Evolutionary conservation across 2,888 invertebrate species (phyloP).

Genomic region (Cheilosia grossa): DNA sequence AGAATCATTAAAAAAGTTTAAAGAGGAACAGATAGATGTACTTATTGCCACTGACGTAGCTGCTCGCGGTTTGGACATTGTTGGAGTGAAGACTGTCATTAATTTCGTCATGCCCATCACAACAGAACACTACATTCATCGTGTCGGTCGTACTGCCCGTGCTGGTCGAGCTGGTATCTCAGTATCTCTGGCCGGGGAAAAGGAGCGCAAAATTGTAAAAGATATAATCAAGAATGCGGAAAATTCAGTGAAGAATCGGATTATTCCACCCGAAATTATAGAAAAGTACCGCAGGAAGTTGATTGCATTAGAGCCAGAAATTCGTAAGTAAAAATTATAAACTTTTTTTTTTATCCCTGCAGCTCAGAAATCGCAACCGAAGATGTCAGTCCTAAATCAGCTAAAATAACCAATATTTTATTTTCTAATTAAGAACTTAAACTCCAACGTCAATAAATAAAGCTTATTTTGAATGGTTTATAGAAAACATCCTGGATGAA

Average conservation of each 20-base stretch:
- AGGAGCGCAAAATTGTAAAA: constrained; percentile 95
- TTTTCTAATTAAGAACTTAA: too few species aligned
- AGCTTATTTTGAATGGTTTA: constrained; percentile 25
- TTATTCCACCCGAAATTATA: constrained; percentile 94
- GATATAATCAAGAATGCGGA: constrained; percentile 94
- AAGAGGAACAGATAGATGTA: constrained; percentile 92
- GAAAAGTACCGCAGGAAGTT: constrained; percentile 92
- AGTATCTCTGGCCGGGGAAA: constrained; percentile 97
- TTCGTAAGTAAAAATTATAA: constrained; percentile 84
- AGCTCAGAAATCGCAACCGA: too few species aligned
- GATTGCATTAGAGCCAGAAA: constrained; percentile 89
- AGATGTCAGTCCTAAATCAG: too few species aligned
- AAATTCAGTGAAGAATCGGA: constrained; percentile 93
- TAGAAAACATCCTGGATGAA: constrained; percentile 90
- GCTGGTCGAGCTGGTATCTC: constrained; percentile 97
- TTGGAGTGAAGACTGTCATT: constrained; percentile 98
- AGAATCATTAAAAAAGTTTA: constrained; percentile 94
- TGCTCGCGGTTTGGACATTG: constrained; percentile 95
- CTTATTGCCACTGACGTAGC: constrained; percentile 97
- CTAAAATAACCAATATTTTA: too few species aligned
- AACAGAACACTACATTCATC: constrained; percentile 97
- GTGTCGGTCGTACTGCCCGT: constrained; percentile 96
- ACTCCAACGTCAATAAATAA: not conserved
- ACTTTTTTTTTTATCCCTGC: not conserved
- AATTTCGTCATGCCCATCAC: constrained; percentile 98